A percentile compares a stretch with the other conserved stretches of the same genome.
Conservation (phyloP, 2,888 invertebrate species). For the Lepidonotus clava region DNA sequence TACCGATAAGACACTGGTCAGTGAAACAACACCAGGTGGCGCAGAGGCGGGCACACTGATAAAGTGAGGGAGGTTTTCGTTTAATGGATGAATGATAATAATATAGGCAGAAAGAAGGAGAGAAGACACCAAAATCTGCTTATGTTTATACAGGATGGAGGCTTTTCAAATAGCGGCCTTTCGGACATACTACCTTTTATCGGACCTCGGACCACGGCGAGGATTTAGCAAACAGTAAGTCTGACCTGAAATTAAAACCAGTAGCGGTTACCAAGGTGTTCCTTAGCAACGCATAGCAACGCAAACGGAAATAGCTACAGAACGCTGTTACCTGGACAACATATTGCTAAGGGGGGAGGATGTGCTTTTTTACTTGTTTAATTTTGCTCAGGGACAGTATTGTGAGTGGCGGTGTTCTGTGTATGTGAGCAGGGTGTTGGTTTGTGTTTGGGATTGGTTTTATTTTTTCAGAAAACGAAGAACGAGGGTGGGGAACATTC, state of each 20-base stretch:
- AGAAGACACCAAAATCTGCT: slow-evolving; percentile 36
- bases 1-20: not conserved
- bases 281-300: slow-evolving; percentile 48
- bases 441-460: too few relatives aligned
- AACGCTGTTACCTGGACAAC: not conserved
- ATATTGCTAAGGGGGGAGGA: too few relatives aligned
- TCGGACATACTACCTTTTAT: slow-evolving; percentile 3
- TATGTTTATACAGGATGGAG: not conserved
- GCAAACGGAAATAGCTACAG: slow-evolving; percentile 7
- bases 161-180: slow-evolving; percentile 32
- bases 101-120: slow-evolving; percentile 19
- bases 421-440: not conserved
- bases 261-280: slow-evolving; percentile 26
- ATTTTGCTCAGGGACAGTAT: not conserved
- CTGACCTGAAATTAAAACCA: slow-evolving; percentile 52
- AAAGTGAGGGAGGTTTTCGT: slow-evolving; percentile 13
- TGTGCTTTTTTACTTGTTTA: too few relatives aligned
- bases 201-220: not conserved
- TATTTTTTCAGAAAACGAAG: too few relatives aligned
- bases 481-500: too few relatives aligned
- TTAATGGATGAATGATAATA: slow-evolving; percentile 19
- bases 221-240: slow-evolving; percentile 49
- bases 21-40: slow-evolving; percentile 38
- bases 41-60: slow-evolving; percentile 43
- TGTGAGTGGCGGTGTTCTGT: not conserved